Conservation (phyloP, 1,140 invertebrate species). For the Euwallacea similis region DNA sequence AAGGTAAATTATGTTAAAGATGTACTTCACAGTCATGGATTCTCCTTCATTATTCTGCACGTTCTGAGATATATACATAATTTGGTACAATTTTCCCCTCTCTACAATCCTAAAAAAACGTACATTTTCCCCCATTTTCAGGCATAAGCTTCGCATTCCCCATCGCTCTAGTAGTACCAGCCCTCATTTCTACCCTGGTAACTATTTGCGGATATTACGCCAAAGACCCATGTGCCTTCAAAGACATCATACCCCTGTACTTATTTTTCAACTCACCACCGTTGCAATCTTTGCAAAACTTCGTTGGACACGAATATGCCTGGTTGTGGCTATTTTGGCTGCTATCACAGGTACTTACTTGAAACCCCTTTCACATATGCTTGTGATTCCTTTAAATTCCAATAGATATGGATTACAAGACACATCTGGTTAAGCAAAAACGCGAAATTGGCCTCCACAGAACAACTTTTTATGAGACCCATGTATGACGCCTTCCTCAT, state of each 20-base stretch:
- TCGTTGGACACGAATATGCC: constrained; percentile 62
- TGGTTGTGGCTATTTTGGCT: constrained; percentile 74
- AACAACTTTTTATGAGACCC: constrained; percentile 79
- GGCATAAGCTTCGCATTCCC: constrained; percentile 77
- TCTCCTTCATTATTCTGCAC: too few relatives aligned
- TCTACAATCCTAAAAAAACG: too few relatives aligned
- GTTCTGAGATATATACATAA: too few relatives aligned
- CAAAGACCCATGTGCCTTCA: constrained; percentile 65
- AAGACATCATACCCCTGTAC: constrained; percentile 65
- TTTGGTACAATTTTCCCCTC: too few relatives aligned
- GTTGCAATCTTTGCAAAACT: constrained; percentile 60
- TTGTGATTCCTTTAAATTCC: constrained; percentile 61
- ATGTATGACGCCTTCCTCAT: constrained; percentile 82
- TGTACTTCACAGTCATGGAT: background rate
- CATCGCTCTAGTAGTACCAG: constrained; percentile 70
- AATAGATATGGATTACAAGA: constrained; percentile 75
- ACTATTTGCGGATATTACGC: constrained; percentile 63
- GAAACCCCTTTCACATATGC: background rate
- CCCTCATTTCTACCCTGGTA: constrained; percentile 66
- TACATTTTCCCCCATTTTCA: constrained; percentile 3
- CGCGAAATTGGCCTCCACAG: constrained; percentile 76
- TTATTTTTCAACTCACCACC: constrained; percentile 67
- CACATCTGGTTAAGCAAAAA: constrained; percentile 81
- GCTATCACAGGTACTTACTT: constrained; percentile 64
- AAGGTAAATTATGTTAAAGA: constrained; percentile 54